Base-by-base conservation (phyloP, 1,140 invertebrate species). In the Brachionus rotundiformis region DNA sequence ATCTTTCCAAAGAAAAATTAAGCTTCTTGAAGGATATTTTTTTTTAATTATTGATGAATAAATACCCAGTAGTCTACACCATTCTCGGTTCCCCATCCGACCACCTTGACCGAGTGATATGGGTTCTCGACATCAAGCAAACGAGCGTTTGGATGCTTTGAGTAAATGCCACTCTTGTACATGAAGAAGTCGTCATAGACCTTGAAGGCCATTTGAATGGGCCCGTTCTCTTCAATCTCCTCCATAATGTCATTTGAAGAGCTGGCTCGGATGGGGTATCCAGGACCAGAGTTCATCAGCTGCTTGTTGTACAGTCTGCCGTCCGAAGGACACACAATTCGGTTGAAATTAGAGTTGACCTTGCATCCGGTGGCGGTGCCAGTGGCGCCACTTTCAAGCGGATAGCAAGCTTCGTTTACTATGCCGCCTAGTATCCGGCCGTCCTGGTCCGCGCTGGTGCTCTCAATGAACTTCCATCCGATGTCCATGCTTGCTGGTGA, bases 371-470 rank as follows among this genome's bases (percentile, higher is more conserved):
- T 85, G 16, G 63, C 41, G 4, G 13, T 44, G 5, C 63, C 82
- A 0, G 86, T 87, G 0, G 84, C 84, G 6, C 88, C 90, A 82
- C 92, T 92, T 8, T 84, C 88, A 89, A 94, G 95, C 0, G 93
- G 93, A 86, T 93, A 94, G 85, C 94, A 96, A 0, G 90, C 86
- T 83, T 94, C 93, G 82, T 93, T 91, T 2, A 95, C 92, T 23
- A 95, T 88, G 3, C 76, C 76, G 4, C 76, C 76, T 23, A 59
- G 6, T 7, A 41, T 59, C 59, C 36, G 54, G 27, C 76, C 76
- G 3, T 79, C 76, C n/a, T 39, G 19, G 11, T 63, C 76, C 13
- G 29, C 54, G 19, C 29, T 54, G 31, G 44, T 59, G 31, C 36
- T 63, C 47, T 79, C 59, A 41, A 79, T 79, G 47, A 79, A 79